Evolutionary conservation across 2,113 vertebrate species (phyloP).

Genomic region (Daphoenositta chrysoptera): DNA sequence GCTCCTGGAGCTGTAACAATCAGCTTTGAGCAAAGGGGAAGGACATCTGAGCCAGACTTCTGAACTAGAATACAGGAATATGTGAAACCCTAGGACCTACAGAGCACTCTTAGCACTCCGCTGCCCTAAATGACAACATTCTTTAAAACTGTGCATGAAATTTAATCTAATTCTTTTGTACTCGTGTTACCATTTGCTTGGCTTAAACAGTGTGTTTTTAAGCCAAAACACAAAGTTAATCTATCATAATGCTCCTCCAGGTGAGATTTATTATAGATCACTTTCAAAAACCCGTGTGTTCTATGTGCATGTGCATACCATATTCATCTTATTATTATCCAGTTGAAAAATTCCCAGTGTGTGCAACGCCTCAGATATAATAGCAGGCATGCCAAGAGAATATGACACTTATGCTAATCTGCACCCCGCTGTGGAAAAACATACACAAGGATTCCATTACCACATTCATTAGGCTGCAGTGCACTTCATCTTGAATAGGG

Average conservation of each 20-base stretch:
- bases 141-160: slow-evolving; percentile 60
- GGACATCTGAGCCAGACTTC: background rate
- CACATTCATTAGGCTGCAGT: slow-evolving; percentile 85
- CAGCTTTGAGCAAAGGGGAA: background rate
- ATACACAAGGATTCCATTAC: slow-evolving; percentile 89
- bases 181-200: slow-evolving; percentile 49
- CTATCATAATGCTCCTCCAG: slow-evolving; percentile 61
- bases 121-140: slow-evolving; percentile 51
- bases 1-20: background rate
- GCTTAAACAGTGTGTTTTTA: slow-evolving; percentile 47
- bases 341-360: slow-evolving; percentile 70
- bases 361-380: slow-evolving; percentile 71
- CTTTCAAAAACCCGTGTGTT: slow-evolving; percentile 52
- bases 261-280: slow-evolving; percentile 72
- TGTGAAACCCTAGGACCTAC: background rate
- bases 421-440: slow-evolving; percentile 81
- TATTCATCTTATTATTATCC: slow-evolving; percentile 71
- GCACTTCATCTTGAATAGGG: slow-evolving; percentile 80
- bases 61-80: background rate
- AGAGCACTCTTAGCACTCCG: background rate
- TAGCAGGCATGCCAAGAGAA: slow-evolving; percentile 80
- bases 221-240: slow-evolving; percentile 67
- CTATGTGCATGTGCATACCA: slow-evolving; percentile 55
- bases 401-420: slow-evolving; percentile 94
- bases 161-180: slow-evolving; percentile 64